Evolutionary conservation across 2,888 invertebrate species (phyloP), one percentile per base, ranked within the genome.

Genomic region (Dicroscelio sp.): DNA sequence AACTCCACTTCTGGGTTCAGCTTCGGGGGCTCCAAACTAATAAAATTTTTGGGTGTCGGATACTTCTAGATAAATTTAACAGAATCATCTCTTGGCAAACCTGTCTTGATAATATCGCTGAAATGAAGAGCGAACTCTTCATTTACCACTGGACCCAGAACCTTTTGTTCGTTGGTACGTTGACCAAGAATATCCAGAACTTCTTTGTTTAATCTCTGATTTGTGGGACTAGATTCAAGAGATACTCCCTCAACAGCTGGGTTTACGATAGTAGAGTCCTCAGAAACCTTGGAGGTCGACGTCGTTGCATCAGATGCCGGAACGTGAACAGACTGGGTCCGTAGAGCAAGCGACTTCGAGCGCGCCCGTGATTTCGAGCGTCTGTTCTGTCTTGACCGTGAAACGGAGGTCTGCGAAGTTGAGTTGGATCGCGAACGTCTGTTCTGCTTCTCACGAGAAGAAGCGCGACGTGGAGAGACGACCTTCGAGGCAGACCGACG

Each of bases 51-150:
- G 0, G 75, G 75, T 23, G 75, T 25, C 14, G 84, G 84, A 30
- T 84, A 84, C 52, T 84, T 84, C n/a, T 63, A 52, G n/a, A 60
- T 33, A 35, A 84, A 75, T 8, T 0, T 27, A 20, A 3, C 20
- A 4, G 48, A 38, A 20, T 85, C 85, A 25, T 85, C 76, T 55
- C 76, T 85, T 0, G 73, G 60, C 25, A 83, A 27, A 0, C 63
- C 60, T 63, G 43, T 63, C 48, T 38, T 83, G n/a, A 85, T 30
- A 38, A 85, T 76, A 17, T 76, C 76, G 5, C 58, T 63, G 33
- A 85, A 85, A 35, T 76, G 65, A 23, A 85, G 17, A 10, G 85
- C 75, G n/a, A 85, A 85, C 17, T 83, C 58, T 27, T 71, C 58
- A 60, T 82, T 82, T 43, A 82, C 0, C 10, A 25, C 23, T 12